Evolutionary conservation across 2,113 vertebrate genomes (phyloP).

Genomic region (Lamprologus sp.): DNA sequence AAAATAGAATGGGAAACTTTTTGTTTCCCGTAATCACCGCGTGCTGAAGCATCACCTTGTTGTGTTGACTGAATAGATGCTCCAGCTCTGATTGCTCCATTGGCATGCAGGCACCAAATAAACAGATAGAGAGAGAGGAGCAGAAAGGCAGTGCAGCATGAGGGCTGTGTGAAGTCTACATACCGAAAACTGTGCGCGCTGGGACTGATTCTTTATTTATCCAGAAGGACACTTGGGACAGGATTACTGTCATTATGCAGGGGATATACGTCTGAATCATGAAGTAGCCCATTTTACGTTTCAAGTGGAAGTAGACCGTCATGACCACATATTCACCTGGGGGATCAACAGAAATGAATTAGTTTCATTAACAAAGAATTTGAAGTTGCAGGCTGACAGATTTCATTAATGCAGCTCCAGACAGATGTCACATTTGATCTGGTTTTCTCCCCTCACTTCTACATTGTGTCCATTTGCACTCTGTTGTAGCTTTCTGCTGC

Average conservation of each 20-base stretch:
- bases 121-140: background rate
- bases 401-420: background rate
- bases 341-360: slow-evolving; percentile 33
- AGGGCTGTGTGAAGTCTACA: slow-evolving; percentile 52
- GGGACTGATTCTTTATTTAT: slow-evolving; percentile 99
- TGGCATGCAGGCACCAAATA: background rate
- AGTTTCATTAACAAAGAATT: background rate
- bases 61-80: background rate
- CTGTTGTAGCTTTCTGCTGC: background rate
- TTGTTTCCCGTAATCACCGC: background rate
- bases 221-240: slow-evolving; percentile 99
- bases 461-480: background rate
- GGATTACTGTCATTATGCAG: slow-evolving; percentile 99
- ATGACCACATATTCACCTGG: slow-evolving; percentile 98
- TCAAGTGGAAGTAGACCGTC: slow-evolving; percentile 95
- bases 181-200: slow-evolving; percentile 97
- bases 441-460: background rate
- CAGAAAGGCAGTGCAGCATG: background rate
- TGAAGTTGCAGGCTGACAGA: background rate
- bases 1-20: background rate
- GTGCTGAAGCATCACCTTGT: background rate
- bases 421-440: background rate
- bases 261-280: slow-evolving; percentile 99
- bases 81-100: background rate
- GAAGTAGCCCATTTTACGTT: slow-evolving; percentile 99